A percentile compares a stretch with the other conserved stretches of the same genome.
phyloP scores from a whole-genome alignment of 1,140 invertebrate genomes.

The Arctopsyche grandis region DNA sequence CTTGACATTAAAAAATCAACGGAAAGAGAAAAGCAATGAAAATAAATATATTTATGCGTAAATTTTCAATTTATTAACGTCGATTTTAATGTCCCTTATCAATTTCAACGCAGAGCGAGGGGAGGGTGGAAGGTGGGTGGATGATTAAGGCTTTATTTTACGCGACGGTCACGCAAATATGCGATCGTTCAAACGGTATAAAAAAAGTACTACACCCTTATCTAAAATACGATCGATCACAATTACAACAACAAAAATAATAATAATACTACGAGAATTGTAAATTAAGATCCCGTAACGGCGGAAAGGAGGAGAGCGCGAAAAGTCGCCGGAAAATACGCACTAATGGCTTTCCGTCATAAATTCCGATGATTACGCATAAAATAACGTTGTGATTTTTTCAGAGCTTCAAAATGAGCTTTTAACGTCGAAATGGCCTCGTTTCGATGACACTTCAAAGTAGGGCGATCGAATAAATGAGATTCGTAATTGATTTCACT shows the following conservation, averaged over 20 bases:
- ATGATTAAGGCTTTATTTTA: slow-evolving; percentile 2
- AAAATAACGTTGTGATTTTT: no score
- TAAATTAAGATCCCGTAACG: neutral
- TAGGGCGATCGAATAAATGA: no score
- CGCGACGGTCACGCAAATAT: slow-evolving; percentile 34
- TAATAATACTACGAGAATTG: neutral
- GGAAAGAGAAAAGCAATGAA: neutral
- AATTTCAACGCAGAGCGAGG: slow-evolving; percentile 11
- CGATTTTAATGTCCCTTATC: slow-evolving; percentile 32
- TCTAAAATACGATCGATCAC: slow-evolving; percentile 8
- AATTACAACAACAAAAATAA: slow-evolving; percentile 2
- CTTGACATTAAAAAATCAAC: neutral
- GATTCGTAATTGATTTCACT: no score
- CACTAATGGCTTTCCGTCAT: slow-evolving; percentile 7
- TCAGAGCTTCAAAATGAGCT: no score
- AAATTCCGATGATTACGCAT: neutral
- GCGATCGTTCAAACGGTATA: slow-evolving; percentile 21
- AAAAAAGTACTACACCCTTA: neutral
- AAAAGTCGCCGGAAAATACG: slow-evolving; percentile 1
- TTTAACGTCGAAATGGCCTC: no score
- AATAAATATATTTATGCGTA: neutral
- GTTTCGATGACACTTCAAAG: no score
- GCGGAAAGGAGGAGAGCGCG: neutral
- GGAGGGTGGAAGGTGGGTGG: neutral
- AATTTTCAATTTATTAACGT: slow-evolving; percentile 35